phyloP scores from a whole-genome alignment of 2,888 invertebrate genomes.

The Aradus depressus region DNA sequence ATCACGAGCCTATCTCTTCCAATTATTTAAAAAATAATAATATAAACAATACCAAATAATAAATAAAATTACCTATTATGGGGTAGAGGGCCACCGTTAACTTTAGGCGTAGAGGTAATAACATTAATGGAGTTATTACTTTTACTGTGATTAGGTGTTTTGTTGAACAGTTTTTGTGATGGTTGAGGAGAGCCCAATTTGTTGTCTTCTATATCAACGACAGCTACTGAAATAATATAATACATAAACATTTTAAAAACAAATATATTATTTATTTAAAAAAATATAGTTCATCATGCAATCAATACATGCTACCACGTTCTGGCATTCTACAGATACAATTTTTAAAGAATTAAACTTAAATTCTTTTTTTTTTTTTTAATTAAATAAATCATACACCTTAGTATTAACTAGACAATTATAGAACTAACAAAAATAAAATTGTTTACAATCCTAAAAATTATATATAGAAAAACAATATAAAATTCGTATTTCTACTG shows the following conservation, averaged over 20 bases:
- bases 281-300: too few species aligned
- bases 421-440: background rate
- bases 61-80: conserved; percentile 8
- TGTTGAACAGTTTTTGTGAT: conserved; percentile 2
- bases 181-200: conserved; percentile 1
- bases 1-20: background rate
- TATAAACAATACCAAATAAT: background rate
- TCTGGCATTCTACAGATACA: too few species aligned
- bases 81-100: conserved; percentile 17
- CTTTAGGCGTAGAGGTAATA: conserved; percentile 17
- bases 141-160: conserved; percentile 10
- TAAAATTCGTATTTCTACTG: too few species aligned
- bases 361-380: background rate
- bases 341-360: background rate
- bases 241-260: too few species aligned
- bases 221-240: conserved; percentile 8
- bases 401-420: background rate
- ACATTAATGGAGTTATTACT: conserved; percentile 12
- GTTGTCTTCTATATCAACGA: conserved; percentile 13
- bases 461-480: too few species aligned
- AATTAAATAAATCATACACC: background rate
- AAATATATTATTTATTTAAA: too few species aligned
- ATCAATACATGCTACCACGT: too few species aligned
- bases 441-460: too few species aligned
- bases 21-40: background rate